These are phyloP conservation scores for Drosophila sulfurigaster DNA, from an alignment of 1,140 invertebrate genomes.

Conservation along the genomic window DNA sequence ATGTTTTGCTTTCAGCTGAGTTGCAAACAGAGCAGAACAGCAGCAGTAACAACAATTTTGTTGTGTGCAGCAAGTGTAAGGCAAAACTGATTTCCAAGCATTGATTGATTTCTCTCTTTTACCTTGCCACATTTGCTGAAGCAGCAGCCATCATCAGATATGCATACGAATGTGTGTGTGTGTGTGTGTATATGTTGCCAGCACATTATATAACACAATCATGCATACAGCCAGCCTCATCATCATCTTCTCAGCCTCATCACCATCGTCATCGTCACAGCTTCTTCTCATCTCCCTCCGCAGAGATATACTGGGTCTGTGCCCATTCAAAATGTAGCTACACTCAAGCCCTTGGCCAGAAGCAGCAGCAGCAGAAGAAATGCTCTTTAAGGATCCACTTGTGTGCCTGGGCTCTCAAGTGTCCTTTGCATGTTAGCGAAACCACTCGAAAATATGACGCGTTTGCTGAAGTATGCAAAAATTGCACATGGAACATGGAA, in stretches of 20 bases:
- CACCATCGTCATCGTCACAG: slow-evolving; percentile 42
- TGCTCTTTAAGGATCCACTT: slow-evolving; percentile 83
- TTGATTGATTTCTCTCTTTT: slow-evolving; percentile 9
- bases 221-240: slow-evolving; percentile 5
- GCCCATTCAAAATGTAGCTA: slow-evolving; percentile 78
- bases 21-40: neutral
- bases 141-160: slow-evolving; percentile 41
- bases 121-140: slow-evolving; percentile 62
- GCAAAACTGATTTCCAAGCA: neutral
- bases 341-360: slow-evolving; percentile 73
- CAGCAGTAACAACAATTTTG: too few relatives aligned
- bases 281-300: slow-evolving; percentile 21
- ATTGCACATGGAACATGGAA: slow-evolving; percentile 74
- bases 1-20: slow-evolving; percentile 5
- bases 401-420: slow-evolving; percentile 80
- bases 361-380: slow-evolving; percentile 66
- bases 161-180: slow-evolving; percentile 1
- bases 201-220: slow-evolving; percentile 32
- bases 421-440: slow-evolving; percentile 83
- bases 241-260: slow-evolving; percentile 24
- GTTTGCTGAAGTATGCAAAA: slow-evolving; percentile 84
- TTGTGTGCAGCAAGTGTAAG: neutral
- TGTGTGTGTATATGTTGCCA: neutral
- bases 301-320: slow-evolving; percentile 17
- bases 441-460: slow-evolving; percentile 83